phyloP scores from a whole-genome alignment of 2,113 vertebrate genomes.

The Pao palembangensis region DNA sequence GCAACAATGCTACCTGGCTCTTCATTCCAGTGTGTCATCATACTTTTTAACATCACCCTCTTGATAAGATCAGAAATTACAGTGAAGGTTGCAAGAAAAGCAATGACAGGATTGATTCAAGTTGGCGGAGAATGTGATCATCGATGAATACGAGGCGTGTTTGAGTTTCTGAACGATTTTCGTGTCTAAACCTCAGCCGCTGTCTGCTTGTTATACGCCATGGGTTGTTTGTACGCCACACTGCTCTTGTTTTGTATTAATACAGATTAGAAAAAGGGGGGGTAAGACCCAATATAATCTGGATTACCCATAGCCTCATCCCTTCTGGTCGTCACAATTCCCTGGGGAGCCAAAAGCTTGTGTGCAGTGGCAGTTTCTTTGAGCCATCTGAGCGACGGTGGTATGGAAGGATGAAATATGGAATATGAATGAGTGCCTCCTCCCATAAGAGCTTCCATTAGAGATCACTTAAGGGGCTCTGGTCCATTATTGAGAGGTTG shows the following conservation, averaged over 20 bases:
- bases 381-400: slow-evolving; percentile 50
- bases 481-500: slow-evolving; percentile 64
- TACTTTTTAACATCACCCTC: slow-evolving; percentile 35
- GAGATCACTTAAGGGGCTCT: slow-evolving; percentile 67
- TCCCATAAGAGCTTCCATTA: slow-evolving; percentile 68
- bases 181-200: slow-evolving; percentile 9
- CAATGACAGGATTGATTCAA: slow-evolving; percentile 28
- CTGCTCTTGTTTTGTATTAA: slow-evolving; percentile 55
- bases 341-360: slow-evolving; percentile 55
- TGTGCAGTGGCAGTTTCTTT: slow-evolving; percentile 53
- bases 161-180: slow-evolving; percentile 47
- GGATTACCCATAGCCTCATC: slow-evolving; percentile 58
- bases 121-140: slow-evolving; percentile 19
- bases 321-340: slow-evolving; percentile 44
- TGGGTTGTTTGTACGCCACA: slow-evolving; percentile 28
- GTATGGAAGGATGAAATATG: slow-evolving; percentile 47
- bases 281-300: slow-evolving; percentile 58
- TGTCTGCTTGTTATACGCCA: slow-evolving; percentile 13
- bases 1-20: slow-evolving; percentile 21
- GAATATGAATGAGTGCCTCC: slow-evolving; percentile 60
- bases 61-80: slow-evolving; percentile 48
- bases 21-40: slow-evolving; percentile 29
- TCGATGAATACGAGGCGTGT: slow-evolving; percentile 43
- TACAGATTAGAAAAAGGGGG: slow-evolving; percentile 35
- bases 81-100: slow-evolving; percentile 44